Percentiles rank a stretch among this genome's conserved stretches.
Conservation (phyloP, 1,140 invertebrate species). For the Meloidogyne floridensis region DNA sequence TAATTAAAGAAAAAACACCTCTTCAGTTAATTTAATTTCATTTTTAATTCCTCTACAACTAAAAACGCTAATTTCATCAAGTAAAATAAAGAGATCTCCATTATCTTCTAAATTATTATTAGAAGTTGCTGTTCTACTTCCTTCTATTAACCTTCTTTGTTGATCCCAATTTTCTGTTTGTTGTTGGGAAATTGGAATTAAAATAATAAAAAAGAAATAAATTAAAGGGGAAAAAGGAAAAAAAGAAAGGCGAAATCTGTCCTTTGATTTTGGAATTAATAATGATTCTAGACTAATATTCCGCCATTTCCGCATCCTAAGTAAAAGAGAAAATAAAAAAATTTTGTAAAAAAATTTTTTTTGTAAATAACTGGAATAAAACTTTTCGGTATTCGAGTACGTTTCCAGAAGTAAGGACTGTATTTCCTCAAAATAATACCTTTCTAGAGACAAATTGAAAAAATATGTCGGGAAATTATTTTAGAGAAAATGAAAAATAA, state of each 20-base stretch:
- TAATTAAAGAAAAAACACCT: constrained; percentile 19
- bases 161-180: constrained; percentile 8
- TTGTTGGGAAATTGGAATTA: neutral
- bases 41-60: constrained; percentile 58
- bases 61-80: constrained; percentile 9
- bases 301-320: neutral
- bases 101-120: neutral
- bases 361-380: too few species aligned
- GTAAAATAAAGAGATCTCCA: neutral
- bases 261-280: neutral
- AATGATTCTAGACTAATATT: neutral
- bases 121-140: neutral
- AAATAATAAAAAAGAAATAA: neutral
- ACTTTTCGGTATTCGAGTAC: too few species aligned
- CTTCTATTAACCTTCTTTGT: constrained; percentile 3
- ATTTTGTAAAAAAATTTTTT: too few species aligned
- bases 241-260: neutral
- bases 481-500: too few species aligned
- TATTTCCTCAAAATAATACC: too few species aligned
- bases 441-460: too few species aligned
- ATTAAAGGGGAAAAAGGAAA: constrained; percentile 1
- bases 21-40: constrained; percentile 62
- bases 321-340: too few species aligned
- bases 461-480: too few species aligned
- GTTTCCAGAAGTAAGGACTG: too few species aligned